A percentile compares a stretch with the other conserved stretches of the same genome.
phyloP scores from a whole-genome alignment of 92 coral and sea anemone genomes.

The Scolanthus callimorphus region DNA sequence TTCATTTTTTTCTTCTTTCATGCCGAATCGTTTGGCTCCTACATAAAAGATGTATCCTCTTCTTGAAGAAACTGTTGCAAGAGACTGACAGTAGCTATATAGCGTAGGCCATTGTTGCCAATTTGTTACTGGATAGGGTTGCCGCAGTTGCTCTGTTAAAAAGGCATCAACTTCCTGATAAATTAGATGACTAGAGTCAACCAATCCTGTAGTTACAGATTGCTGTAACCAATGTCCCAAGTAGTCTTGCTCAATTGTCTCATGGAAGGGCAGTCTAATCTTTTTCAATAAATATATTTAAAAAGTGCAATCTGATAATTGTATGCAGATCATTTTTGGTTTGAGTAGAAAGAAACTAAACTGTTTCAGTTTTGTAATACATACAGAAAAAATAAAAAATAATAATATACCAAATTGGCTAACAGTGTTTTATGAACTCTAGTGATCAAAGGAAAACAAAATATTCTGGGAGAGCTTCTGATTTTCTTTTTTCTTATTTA shows the following conservation, averaged over 20 bases:
- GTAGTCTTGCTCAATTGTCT: conserved; percentile 37
- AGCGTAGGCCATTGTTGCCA: conserved; percentile 55
- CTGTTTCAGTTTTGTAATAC: no score
- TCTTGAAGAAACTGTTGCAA: conserved; percentile 23
- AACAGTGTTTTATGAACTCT: no score
- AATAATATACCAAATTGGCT: no score
- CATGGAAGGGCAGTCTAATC: conserved; percentile 43
- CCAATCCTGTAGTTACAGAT: conserved; percentile 39
- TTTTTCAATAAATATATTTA: background rate
- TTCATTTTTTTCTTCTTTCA: conserved; percentile 18
- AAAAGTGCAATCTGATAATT: no score
- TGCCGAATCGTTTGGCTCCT: conserved; percentile 31
- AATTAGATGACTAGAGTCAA: conserved; percentile 33
- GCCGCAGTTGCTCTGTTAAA: conserved; percentile 40
- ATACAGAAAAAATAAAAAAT: no score
- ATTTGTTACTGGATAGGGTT: conserved; percentile 39
- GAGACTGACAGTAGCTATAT: conserved; percentile 43
- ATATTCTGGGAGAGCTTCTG: no score
- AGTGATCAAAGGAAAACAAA: no score
- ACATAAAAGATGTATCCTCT: conserved; percentile 31
- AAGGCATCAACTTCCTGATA: conserved; percentile 53
- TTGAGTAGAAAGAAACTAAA: background rate
- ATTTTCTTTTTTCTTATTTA: no score
- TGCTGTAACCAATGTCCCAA: conserved; percentile 44
- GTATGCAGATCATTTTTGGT: no score